These are phyloP conservation scores for Drosophila ambigua DNA, from an alignment of 1,140 invertebrate genomes.

Conservation along the genomic window DNA sequence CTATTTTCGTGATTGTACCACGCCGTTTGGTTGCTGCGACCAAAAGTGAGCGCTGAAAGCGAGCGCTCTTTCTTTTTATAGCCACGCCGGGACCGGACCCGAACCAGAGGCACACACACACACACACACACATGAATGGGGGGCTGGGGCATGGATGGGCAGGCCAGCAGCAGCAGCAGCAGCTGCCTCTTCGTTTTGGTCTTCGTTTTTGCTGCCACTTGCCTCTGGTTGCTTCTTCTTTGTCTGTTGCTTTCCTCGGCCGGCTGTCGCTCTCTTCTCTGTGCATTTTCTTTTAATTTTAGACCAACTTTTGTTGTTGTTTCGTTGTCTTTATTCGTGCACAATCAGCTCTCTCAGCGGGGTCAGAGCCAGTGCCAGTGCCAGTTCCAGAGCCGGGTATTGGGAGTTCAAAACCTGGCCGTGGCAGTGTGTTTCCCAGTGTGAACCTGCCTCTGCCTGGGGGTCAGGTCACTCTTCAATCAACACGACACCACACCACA, in stretches of 20 bases:
- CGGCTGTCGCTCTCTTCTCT: conserved; percentile 16
- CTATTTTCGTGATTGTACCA: conserved; percentile 33
- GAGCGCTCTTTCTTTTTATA: conserved; percentile 77
- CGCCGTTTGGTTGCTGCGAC: conserved; percentile 74
- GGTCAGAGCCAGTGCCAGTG: neutral
- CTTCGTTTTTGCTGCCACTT: conserved; percentile 30
- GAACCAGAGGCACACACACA: conserved; percentile 1
- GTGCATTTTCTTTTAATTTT: conserved; percentile 63
- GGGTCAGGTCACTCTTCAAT: conserved; percentile 36
- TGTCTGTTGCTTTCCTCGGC: conserved; percentile 24
- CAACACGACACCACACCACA: conserved; percentile 16
- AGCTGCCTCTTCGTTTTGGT: conserved; percentile 28
- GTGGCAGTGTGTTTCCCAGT: neutral
- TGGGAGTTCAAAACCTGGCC: conserved; percentile 14
- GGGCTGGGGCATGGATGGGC: neutral
- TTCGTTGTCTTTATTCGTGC: conserved; percentile 6
- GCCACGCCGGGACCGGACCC: conserved; percentile 23
- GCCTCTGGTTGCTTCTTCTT: conserved; percentile 21
- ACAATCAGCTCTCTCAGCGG: conserved; percentile 20
- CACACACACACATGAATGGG: conserved; percentile 18
- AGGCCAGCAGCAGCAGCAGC: conserved; percentile 16
- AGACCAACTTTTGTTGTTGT: conserved; percentile 33
- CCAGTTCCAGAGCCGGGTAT: neutral
- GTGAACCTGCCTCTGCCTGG: conserved; percentile 12
- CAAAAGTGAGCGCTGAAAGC: conserved; percentile 78